These are phyloP conservation scores for Atta cephalotes DNA, from an alignment of 1,140 invertebrate genomes.

Conservation along the genomic window DNA sequence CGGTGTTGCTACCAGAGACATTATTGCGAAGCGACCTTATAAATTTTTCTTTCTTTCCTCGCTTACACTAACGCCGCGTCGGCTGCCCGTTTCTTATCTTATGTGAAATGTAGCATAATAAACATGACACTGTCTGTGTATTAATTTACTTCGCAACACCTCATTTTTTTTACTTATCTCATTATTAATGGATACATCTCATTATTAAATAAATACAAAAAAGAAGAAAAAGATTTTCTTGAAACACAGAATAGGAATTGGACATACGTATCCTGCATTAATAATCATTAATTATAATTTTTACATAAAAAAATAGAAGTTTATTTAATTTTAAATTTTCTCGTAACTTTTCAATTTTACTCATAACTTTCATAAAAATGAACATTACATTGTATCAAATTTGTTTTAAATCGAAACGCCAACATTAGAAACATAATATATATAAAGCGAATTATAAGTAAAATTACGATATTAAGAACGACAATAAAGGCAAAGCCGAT, in stretches of 20 bases:
- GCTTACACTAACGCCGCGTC: not conserved
- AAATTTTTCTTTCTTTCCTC: slow-evolving; percentile 3
- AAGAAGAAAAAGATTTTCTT: not conserved
- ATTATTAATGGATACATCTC: not conserved
- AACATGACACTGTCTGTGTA: not conserved
- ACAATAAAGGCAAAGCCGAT: too few relatives aligned
- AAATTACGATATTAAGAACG: too few relatives aligned
- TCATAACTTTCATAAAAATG: too few relatives aligned
- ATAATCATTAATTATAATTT: not conserved
- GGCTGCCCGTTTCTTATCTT: not conserved
- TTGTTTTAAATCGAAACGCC: too few relatives aligned
- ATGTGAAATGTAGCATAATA: not conserved
- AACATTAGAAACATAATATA: too few relatives aligned
- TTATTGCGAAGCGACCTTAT: not conserved
- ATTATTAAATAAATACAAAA: too few relatives aligned
- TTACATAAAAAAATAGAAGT: too few relatives aligned
- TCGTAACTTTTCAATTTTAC: too few relatives aligned
- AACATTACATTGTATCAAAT: too few relatives aligned
- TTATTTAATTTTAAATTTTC: too few relatives aligned
- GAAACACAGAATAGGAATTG: not conserved
- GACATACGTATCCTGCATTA: not conserved
- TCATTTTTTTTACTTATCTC: not conserved
- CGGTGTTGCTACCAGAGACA: not conserved
- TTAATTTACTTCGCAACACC: not conserved
- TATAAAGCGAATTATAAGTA: too few relatives aligned